phyloP scores from a whole-genome alignment of 2,113 vertebrate genomes.

The Hyaena hyaena region DNA sequence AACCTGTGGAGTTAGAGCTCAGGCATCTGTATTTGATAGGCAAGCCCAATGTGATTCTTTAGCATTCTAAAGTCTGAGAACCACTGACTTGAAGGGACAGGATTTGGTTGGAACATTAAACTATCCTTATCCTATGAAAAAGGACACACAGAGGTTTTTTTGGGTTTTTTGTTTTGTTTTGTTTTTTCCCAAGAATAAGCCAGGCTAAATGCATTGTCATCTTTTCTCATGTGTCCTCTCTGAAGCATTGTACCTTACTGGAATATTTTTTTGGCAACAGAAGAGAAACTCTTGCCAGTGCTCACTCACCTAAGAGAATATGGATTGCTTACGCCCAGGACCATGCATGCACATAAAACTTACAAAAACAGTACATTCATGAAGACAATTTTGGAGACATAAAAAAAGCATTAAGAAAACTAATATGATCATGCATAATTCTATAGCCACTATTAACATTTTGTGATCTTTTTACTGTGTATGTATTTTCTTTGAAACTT shows the following conservation, averaged over 20 bases:
- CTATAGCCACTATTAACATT: neutral
- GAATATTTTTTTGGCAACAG: neutral
- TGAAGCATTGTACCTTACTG: neutral
- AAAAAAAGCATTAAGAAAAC: neutral
- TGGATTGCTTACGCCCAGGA: neutral
- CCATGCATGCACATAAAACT: neutral
- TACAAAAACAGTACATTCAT: neutral
- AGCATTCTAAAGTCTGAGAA: neutral
- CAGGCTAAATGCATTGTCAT: neutral
- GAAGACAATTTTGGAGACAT: neutral
- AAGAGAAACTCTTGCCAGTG: neutral
- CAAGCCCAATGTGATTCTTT: neutral
- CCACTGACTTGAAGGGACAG: neutral
- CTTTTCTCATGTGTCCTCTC: neutral
- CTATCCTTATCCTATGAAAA: conserved; percentile 42
- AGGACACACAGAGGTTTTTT: neutral
- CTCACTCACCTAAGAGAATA: neutral
- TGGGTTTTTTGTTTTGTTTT: neutral
- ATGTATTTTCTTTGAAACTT: neutral
- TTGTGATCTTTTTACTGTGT: neutral
- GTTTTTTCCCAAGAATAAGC: neutral
- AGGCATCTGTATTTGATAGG: neutral
- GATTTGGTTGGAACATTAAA: neutral
- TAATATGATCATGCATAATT: neutral
- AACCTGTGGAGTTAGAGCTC: neutral